Evolutionary conservation across 1,140 invertebrate species (phyloP).

Genomic region (Centruroides sculpturatus): DNA sequence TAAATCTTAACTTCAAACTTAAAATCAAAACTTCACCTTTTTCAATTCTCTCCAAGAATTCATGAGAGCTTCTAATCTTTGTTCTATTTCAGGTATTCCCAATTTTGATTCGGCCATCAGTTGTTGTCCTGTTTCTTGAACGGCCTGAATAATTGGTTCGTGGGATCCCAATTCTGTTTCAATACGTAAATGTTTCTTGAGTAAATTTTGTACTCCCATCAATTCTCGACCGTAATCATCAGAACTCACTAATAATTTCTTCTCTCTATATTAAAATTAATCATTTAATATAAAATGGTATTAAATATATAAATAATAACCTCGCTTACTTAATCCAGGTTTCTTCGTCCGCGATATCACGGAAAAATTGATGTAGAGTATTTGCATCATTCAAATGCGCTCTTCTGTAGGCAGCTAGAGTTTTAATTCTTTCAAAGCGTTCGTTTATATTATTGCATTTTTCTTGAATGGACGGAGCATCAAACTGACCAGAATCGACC

Average conservation of each 20-base stretch:
- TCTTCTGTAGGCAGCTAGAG: conserved; percentile 75
- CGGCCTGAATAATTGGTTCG: conserved; percentile 88
- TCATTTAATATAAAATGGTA: background rate
- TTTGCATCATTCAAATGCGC: conserved; percentile 85
- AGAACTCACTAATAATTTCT: conserved; percentile 89
- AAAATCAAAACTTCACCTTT: conserved; percentile 22
- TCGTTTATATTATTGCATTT: conserved; percentile 83
- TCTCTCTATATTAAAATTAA: conserved; percentile 43
- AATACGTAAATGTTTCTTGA: conserved; percentile 92
- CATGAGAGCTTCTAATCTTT: conserved; percentile 29
- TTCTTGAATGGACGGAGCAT: conserved; percentile 79
- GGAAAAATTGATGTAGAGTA: conserved; percentile 95
- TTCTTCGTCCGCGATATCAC: conserved; percentile 97
- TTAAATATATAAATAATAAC: background rate
- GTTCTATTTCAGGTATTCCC: conserved; percentile 85
- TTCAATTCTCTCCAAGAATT: conserved; percentile 25
- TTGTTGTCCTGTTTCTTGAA: conserved; percentile 88
- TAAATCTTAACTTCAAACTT: too few relatives aligned
- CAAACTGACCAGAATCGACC: conserved; percentile 86
- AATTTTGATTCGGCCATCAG: conserved; percentile 89
- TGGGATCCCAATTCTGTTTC: conserved; percentile 89
- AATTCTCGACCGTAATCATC: conserved; percentile 95
- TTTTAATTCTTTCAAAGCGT: conserved; percentile 78
- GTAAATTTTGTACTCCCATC: conserved; percentile 91
- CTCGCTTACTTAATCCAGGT: conserved; percentile 78